These are phyloP conservation scores for Adrianichthys oophorus DNA, from an alignment of 2,797 vertebrate genomes.

Conservation along the genomic window DNA sequence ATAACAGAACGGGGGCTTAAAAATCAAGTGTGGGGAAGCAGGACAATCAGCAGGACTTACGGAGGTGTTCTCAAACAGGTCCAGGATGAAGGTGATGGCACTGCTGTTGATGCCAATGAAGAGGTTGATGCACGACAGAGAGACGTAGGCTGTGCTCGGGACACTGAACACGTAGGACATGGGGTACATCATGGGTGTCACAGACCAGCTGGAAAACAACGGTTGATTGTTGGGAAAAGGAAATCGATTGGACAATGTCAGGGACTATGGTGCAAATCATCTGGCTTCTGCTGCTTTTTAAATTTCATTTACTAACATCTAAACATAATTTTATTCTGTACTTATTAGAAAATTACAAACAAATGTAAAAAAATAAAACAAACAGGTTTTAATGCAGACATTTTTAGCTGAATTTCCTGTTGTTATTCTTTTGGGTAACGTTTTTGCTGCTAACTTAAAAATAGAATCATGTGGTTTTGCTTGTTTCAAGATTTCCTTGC, in stretches of 20 bases:
- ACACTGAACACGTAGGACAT: constrained; percentile 88
- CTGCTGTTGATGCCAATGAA: constrained; percentile 96
- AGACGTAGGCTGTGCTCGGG: constrained; percentile 94
- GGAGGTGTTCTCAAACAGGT: constrained; percentile 87
- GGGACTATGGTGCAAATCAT: background rate
- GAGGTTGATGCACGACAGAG: constrained; percentile 91
- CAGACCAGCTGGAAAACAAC: constrained; percentile 83
- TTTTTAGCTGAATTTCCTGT: too few species aligned
- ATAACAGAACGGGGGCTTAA: background rate
- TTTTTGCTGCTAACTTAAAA: too few species aligned
- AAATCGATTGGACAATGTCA: background rate
- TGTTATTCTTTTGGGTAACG: too few species aligned
- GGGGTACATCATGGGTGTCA: constrained; percentile 97
- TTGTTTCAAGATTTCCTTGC: too few species aligned
- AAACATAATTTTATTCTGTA: too few species aligned
- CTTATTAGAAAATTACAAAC: too few species aligned
- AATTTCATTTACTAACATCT: too few species aligned
- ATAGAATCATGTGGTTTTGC: too few species aligned
- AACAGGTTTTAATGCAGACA: too few species aligned
- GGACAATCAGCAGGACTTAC: constrained; percentile 55
- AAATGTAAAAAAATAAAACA: too few species aligned
- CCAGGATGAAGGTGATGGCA: constrained; percentile 91
- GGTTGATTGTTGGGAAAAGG: background rate
- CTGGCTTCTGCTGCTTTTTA: background rate
- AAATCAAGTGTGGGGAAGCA: background rate